These are phyloP conservation scores for Pelobates fuscus DNA, from an alignment of 2,113 vertebrate genomes.

Conservation along the genomic window DNA sequence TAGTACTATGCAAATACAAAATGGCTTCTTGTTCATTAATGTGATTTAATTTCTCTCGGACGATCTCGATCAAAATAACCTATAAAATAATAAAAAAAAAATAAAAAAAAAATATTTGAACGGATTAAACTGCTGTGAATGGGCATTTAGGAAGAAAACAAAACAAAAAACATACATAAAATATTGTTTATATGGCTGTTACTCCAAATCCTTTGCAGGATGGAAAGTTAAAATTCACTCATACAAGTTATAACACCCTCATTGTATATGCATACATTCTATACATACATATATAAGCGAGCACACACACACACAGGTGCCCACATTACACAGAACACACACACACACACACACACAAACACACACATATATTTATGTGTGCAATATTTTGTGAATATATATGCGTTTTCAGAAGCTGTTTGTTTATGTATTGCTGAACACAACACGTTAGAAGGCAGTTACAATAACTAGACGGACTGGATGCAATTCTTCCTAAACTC, in stretches of 20 bases:
- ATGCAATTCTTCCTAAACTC: conserved; percentile 79
- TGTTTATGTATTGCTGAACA: conserved; percentile 35
- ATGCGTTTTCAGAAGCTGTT: conserved; percentile 4
- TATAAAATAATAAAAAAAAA: not conserved
- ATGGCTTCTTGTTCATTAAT: not conserved
- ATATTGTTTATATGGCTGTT: too few species aligned
- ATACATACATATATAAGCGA: not conserved
- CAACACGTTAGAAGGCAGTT: conserved; percentile 55
- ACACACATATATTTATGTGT: conserved; percentile 11
- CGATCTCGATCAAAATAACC: not conserved
- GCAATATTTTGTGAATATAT: too few species aligned
- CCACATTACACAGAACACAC: not conserved
- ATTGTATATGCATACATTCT: not conserved
- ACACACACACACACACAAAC: not conserved
- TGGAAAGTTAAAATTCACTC: not conserved
- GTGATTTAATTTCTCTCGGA: not conserved
- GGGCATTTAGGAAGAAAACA: not conserved
- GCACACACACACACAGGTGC: not conserved
- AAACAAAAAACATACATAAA: not conserved
- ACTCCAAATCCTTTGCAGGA: too few species aligned
- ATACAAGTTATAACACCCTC: conserved; percentile 11
- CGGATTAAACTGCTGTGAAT: not conserved
- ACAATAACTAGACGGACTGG: conserved; percentile 68
- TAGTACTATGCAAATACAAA: not conserved
- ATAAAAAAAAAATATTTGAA: not conserved